Conservation (phyloP, 2,888 invertebrate species). For the Cyrtodaria siliqua region DNA sequence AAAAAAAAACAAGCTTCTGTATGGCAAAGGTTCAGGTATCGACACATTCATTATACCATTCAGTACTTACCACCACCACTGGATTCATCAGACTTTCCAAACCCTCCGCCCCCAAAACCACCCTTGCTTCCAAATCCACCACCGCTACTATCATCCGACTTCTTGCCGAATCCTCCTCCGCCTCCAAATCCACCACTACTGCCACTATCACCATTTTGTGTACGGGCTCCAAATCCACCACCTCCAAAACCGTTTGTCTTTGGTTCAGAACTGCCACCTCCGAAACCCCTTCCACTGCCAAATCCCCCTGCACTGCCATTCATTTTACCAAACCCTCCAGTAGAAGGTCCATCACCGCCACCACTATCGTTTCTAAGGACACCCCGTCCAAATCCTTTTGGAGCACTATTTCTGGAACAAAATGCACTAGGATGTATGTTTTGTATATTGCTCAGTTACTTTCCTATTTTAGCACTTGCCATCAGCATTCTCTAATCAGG, state of each 20-base stretch:
- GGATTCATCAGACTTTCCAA: no score
- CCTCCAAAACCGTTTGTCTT: constrained; percentile 33
- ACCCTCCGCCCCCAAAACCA: not conserved
- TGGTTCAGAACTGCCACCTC: not conserved
- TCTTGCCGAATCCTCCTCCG: constrained; percentile 15
- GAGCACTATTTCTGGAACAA: not conserved
- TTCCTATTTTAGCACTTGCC: no score
- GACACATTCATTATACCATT: not conserved
- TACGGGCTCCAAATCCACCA: constrained; percentile 33
- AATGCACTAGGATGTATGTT: no score
- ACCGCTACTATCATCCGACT: constrained; percentile 11
- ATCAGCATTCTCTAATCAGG: no score
- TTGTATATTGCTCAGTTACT: no score
- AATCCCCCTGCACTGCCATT: constrained; percentile 43
- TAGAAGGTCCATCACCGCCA: constrained; percentile 14
- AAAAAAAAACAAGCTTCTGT: no score
- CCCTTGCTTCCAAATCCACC: constrained; percentile 33
- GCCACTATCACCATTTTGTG: constrained; percentile 10
- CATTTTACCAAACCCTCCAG: constrained; percentile 50
- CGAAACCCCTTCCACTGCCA: constrained; percentile 26
- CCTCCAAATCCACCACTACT: constrained; percentile 18
- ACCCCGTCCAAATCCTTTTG: constrained; percentile 71
- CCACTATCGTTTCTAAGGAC: constrained; percentile 59
- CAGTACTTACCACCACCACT: constrained; percentile 6
- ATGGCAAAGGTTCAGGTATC: no score